Conservation (phyloP, 2,797 vertebrate genomes). For the Sarcoramphus papa region DNA sequence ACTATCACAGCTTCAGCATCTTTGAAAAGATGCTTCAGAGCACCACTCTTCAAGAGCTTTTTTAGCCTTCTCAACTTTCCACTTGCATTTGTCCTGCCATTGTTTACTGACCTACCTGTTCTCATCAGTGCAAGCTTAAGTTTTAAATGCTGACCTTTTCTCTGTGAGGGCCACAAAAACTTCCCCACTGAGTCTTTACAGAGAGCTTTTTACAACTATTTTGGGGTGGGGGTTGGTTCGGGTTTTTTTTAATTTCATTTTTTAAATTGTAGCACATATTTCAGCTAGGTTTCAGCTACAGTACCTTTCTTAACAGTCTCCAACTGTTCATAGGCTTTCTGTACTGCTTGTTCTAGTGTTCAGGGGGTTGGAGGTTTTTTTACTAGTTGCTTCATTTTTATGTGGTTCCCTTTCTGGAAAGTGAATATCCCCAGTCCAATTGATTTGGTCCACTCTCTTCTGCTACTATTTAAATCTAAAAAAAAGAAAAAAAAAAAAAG, state of each 20-base stretch:
- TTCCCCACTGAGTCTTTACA: neutral
- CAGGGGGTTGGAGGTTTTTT: neutral
- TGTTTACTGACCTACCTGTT: neutral
- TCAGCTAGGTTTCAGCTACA: neutral
- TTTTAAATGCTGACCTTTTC: neutral
- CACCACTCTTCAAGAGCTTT: neutral
- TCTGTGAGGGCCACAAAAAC: neutral
- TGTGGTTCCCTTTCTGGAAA: neutral
- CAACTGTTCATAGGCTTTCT: neutral
- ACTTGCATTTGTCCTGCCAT: neutral
- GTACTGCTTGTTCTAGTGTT: neutral
- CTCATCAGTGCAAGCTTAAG: neutral
- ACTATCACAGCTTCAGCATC: neutral
- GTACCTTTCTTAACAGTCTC: neutral
- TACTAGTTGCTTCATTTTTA: neutral
- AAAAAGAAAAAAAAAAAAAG: neutral
- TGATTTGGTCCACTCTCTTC: neutral
- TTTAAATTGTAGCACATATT: neutral
- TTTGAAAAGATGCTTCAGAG: neutral
- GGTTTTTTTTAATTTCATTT: fast-evolving
- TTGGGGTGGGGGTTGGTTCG: fast-evolving
- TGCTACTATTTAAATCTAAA: neutral
- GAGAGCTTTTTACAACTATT: neutral
- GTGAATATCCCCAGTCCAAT: neutral
- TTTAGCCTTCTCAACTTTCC: neutral